Percentiles rank a stretch among this genome's conserved stretches.
Conservation (phyloP, 2,797 vertebrate species). For the Clarias pachynema region DNA sequence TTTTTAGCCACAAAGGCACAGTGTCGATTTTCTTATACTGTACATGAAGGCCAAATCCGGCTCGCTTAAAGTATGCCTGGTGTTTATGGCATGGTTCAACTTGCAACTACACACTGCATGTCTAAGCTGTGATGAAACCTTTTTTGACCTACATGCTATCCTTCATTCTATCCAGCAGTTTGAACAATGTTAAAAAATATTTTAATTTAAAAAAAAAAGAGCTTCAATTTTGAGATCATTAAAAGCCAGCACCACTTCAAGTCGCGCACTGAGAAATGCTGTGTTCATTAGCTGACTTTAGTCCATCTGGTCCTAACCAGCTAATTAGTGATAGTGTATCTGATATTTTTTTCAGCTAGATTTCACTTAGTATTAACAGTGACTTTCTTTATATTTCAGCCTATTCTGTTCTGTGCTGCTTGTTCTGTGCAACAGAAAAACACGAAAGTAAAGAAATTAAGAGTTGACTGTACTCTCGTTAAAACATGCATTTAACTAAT, state of each 20-base stretch:
- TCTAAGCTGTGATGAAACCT: background rate
- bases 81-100: background rate
- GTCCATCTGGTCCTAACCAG: constrained; percentile 6
- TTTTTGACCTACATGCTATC: background rate
- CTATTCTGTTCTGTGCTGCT: constrained; percentile 4
- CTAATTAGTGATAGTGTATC: constrained; percentile 14
- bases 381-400: background rate
- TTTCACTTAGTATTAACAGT: background rate
- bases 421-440: background rate
- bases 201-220: background rate
- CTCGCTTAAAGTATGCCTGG: constrained; percentile 17
- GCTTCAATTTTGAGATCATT: background rate
- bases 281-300: constrained; percentile 26
- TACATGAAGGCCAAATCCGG: constrained; percentile 40
- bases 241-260: constrained; percentile 11
- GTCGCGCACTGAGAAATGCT: background rate
- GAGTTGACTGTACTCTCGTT: background rate
- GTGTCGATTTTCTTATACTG: constrained; percentile 35
- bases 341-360: background rate
- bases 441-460: background rate
- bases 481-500: background rate
- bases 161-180: background rate
- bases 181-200: background rate
- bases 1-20: constrained; percentile 24
- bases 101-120: background rate